Conservation (phyloP, 2,113 vertebrate genomes). For the Platysternon megacephalum region DNA sequence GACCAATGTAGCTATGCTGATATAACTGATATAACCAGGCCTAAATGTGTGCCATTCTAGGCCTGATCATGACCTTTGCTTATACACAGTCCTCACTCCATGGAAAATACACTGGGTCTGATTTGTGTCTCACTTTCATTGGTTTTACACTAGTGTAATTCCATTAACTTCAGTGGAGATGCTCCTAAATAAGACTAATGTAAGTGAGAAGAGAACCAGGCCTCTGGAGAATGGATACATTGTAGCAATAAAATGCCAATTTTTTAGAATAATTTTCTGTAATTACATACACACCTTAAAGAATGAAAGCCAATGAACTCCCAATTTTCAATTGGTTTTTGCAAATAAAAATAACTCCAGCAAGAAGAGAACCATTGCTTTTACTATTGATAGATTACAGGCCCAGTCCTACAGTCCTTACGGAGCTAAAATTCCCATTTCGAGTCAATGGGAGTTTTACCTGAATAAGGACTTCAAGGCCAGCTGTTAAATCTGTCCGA, state of each 20-base stretch:
- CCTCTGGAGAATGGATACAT: neutral
- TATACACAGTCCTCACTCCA: neutral
- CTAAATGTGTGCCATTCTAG: neutral
- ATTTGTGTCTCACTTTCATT: neutral
- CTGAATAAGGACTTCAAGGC: neutral
- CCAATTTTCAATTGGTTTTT: neutral
- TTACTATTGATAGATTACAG: neutral
- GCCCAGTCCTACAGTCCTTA: neutral
- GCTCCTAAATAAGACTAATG: neutral
- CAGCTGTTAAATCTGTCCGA: neutral
- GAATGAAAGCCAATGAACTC: neutral
- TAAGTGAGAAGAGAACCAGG: neutral
- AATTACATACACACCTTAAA: neutral
- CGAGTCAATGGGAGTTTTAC: neutral
- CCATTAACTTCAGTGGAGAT: neutral
- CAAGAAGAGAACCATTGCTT: neutral
- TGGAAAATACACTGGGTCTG: neutral
- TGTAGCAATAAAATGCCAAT: neutral
- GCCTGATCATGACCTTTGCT: neutral
- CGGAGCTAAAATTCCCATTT: neutral
- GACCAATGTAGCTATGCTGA: neutral
- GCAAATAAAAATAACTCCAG: neutral
- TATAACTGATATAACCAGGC: neutral
- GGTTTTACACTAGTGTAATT: neutral
- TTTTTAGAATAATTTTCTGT: neutral